These are phyloP conservation scores for Rhinopomastus cyanomelas DNA, from an alignment of 2,113 vertebrate genomes.

Conservation along the genomic window DNA sequence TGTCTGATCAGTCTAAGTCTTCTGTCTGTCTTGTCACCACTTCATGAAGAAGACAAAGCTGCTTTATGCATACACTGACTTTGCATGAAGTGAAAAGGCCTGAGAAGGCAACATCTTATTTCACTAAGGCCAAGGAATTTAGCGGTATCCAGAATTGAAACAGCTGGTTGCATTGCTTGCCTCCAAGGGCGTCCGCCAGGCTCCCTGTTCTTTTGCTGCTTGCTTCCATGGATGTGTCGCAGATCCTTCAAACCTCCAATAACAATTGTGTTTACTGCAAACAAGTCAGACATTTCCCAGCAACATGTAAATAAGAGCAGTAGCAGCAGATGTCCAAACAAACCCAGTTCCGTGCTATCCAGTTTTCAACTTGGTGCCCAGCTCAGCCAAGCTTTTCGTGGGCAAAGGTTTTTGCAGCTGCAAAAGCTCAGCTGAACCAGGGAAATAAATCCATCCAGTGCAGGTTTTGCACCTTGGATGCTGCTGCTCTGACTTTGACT, in stretches of 20 bases:
- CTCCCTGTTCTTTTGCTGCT: background rate
- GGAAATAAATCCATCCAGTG: background rate
- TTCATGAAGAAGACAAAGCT: background rate
- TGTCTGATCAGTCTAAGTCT: background rate
- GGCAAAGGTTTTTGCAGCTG: background rate
- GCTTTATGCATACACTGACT: background rate
- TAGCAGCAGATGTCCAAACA: constrained; percentile 48
- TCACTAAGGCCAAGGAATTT: background rate
- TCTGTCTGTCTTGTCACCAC: background rate
- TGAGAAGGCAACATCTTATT: background rate
- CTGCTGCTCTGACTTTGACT: background rate
- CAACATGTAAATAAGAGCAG: constrained; percentile 30
- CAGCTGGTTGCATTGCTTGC: background rate
- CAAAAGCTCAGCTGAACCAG: background rate
- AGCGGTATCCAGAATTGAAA: background rate
- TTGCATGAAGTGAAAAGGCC: background rate
- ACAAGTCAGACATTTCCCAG: constrained; percentile 15
- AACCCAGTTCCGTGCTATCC: background rate
- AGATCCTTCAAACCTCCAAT: background rate
- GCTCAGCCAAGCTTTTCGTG: background rate
- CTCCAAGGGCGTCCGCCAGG: background rate
- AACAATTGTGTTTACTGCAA: constrained; percentile 26
- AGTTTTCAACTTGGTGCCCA: background rate
- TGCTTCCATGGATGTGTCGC: background rate
- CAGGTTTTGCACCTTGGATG: background rate